Percentiles rank a stretch among this genome's conserved stretches.
phyloP scores from a whole-genome alignment of 2,797 vertebrate genomes.

The Lacerta viridis region DNA sequence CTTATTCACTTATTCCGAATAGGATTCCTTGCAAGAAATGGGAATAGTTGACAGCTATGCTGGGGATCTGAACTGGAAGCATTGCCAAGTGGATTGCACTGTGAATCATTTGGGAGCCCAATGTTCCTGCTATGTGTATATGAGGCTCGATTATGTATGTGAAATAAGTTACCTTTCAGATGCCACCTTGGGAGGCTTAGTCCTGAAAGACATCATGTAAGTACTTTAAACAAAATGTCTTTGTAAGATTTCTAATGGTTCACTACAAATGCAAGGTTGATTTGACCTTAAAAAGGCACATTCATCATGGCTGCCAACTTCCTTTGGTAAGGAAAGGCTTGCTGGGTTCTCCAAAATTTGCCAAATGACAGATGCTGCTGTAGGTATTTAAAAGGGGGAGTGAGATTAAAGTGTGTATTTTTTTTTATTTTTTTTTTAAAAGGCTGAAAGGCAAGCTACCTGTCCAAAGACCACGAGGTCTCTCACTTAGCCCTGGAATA shows the following conservation, averaged over 20 bases:
- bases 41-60: no score
- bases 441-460: background rate
- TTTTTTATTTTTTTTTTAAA: background rate
- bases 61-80: no score
- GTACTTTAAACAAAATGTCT: background rate
- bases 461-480: conserved; percentile 4
- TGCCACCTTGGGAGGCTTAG: no score
- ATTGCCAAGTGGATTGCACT: no score
- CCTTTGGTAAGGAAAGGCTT: conserved; percentile 15
- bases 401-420: background rate
- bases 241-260: background rate
- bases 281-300: background rate
- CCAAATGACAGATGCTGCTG: background rate
- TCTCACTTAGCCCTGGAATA: conserved; percentile 22
- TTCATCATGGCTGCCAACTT: background rate
- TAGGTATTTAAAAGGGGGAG: background rate
- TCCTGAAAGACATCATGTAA: no score
- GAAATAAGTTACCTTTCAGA: no score
- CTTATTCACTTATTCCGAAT: no score
- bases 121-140: no score
- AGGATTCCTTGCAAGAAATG: no score
- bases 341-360: conserved; percentile 1
- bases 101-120: no score
- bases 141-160: no score
- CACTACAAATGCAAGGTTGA: background rate